Base-by-base conservation (phyloP, 1,140 invertebrate genomes). In the Vollenhovia emeryi region DNA sequence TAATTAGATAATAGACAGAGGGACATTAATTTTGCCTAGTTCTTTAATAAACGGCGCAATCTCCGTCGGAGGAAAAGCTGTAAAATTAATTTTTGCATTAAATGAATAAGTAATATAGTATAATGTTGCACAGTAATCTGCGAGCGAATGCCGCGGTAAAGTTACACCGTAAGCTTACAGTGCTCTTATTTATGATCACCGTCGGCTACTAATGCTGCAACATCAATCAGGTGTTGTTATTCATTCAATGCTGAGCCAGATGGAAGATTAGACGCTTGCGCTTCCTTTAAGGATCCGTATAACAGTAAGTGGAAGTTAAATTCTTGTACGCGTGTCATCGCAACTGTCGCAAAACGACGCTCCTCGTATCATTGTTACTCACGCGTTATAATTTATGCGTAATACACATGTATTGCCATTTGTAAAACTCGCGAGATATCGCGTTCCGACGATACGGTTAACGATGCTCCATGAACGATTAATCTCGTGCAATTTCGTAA, bases 151-250 rank as follows among this genome's bases (percentile, higher is more conserved):
- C 24, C 18, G 52, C 50, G 36, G 48, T 71, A 57, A 69, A 36
- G 64, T 79, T 79, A 79, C 78, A 57, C 52, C 62, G 78, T 82
- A 82, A 82, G 78, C 66, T 82, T 43, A 68, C 60, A 36, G 18
- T 15, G 60, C 45, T 79, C 24, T 82, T 73, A 82, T 82, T 82
- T 82, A 82, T 57, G 78, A 71, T 71, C 66, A 82, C 36, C 78
- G 66, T 82, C 78, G 36, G 24, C 50, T 45, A 43, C 40, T 71
- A 71, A 82, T 71, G 78, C 36, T 13, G 50, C 27, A 71, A 43
- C 78, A 82, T 82, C 78, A 82, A 71, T 82, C 78, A 82, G 68
- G 7, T 33, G 50, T 55, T 80, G 76, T 82, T 82, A 57, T 68
- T 80, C 64, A 69, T 36, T 80, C 48, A 36, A 15, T 33, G 60